Percentiles rank a stretch among this genome's conserved stretches.
These are phyloP conservation scores for Anaspis maculata DNA, from an alignment of 2,888 invertebrate species.

Conservation along the genomic window DNA sequence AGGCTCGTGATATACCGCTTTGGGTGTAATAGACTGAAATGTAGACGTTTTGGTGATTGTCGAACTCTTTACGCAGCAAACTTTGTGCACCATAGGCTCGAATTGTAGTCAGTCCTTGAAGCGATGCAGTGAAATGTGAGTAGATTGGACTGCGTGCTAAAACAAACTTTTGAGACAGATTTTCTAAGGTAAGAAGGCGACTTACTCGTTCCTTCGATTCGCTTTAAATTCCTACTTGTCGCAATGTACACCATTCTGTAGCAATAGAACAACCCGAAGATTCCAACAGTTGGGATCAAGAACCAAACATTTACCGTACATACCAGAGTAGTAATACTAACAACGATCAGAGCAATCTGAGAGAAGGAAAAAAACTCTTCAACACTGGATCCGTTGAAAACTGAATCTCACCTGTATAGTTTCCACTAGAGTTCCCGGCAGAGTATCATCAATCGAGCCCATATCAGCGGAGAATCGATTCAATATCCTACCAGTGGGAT, in stretches of 20 bases:
- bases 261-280: slow-evolving; percentile 43
- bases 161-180: too few species aligned
- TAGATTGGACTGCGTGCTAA: slow-evolving; percentile 64
- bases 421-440: slow-evolving; percentile 47
- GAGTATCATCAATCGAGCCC: slow-evolving; percentile 48
- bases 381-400: too few species aligned
- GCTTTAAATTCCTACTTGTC: slow-evolving; percentile 55
- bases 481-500: slow-evolving; percentile 55
- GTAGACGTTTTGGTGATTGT: slow-evolving; percentile 54
- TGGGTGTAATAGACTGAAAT: slow-evolving; percentile 65
- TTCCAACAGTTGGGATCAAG: slow-evolving; percentile 57
- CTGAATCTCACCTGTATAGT: slow-evolving; percentile 37
- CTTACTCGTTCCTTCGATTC: slow-evolving; percentile 44
- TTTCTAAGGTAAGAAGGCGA: background rate
- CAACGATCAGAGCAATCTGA: slow-evolving; percentile 52
- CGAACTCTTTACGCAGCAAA: slow-evolving; percentile 52
- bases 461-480: slow-evolving; percentile 69
- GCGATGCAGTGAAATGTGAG: slow-evolving; percentile 60
- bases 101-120: slow-evolving; percentile 68
- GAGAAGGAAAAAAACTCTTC: too few species aligned
- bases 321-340: slow-evolving; percentile 58
- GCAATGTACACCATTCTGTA: background rate
- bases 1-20: slow-evolving; percentile 52
- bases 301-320: slow-evolving; percentile 57
- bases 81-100: slow-evolving; percentile 58